Percentiles rank a stretch among this genome's conserved stretches.
Evolutionary conservation across 2,888 invertebrate species (phyloP).

Genomic region (Drosophila neonasuta): DNA sequence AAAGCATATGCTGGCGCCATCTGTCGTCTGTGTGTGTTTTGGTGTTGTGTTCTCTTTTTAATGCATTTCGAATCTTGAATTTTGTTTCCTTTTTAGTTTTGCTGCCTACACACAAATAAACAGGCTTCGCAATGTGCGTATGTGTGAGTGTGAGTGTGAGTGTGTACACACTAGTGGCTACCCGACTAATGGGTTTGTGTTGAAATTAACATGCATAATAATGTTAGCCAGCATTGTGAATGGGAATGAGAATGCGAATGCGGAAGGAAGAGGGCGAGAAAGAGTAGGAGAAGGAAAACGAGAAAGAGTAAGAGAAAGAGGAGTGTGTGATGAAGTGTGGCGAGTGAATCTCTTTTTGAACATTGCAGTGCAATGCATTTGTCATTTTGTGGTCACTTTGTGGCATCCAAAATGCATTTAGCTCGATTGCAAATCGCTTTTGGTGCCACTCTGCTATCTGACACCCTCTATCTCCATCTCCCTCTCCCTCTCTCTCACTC

Average conservation of each 20-base stretch:
- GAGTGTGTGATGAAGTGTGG: background rate
- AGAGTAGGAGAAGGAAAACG: background rate
- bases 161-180: background rate
- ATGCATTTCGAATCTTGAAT: background rate
- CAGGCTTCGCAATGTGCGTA: background rate
- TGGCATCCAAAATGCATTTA: constrained; percentile 57
- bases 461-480: background rate
- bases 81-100: background rate
- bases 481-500: background rate
- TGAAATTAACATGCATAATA: constrained; percentile 14
- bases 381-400: constrained; percentile 67
- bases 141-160: background rate
- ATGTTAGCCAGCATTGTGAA: background rate
- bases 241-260: background rate
- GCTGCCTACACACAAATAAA: constrained; percentile 5
- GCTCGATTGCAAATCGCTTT: constrained; percentile 53
- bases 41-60: background rate
- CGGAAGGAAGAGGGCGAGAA: background rate
- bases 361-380: constrained; percentile 51
- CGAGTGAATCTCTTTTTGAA: constrained; percentile 10
- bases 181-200: background rate
- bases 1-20: constrained; percentile 1
- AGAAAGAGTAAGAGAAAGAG: background rate
- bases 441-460: constrained; percentile 17
- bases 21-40: background rate